Evolutionary conservation across 2,113 vertebrate species (phyloP), one percentile per base, ranked within the genome.

Genomic region (Siniperca knerii): DNA sequence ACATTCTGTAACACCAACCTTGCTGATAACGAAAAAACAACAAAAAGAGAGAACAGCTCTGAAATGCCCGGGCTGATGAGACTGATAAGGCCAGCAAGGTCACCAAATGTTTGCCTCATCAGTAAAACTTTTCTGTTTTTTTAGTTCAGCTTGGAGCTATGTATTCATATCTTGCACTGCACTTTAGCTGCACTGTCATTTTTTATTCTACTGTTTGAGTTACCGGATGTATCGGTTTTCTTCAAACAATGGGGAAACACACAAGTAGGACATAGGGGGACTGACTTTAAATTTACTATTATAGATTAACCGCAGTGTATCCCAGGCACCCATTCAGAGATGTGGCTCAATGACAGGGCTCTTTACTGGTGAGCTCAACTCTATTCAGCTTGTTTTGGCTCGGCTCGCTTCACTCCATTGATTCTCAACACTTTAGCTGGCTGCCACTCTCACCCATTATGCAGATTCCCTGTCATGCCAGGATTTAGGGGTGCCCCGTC

Each of bases 371-470:
- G 9, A 55, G 62, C 64, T 42, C 48, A n/a, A 42, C 52, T 54
- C 61, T 44, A 8, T 54, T 82, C 68, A 64, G 65, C 73, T 68
- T 68, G 60, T 73, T 70, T 83, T 79, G 23, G 57, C 65, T 70
- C 40, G 18, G 52, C 61, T 86, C 6, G 7, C 55, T 85, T 80
- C 71, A 33, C 85, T 83, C 76, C 66, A 76, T 57, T 12, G 18
- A 81, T 35, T 83, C 65, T 23, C 58, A 62, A 55, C 75, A 71
- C 70, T 83, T 81, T 71, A 67, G 29, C 66, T 77, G 68, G 77
- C 79, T 89, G 86, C 50, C 79, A 75, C 42, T 76, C 40, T 71
- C 35, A 55, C 25, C 77, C 67, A 85, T 87, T 90, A 86, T 85
- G 70, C 76, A 87, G 82, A 91, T 83, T 82, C 40, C 7, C 72